Percentiles rank a stretch among this genome's conserved stretches.
phyloP scores from a whole-genome alignment of 2,888 invertebrate species.

The Euspilapteryx auroguttella region DNA sequence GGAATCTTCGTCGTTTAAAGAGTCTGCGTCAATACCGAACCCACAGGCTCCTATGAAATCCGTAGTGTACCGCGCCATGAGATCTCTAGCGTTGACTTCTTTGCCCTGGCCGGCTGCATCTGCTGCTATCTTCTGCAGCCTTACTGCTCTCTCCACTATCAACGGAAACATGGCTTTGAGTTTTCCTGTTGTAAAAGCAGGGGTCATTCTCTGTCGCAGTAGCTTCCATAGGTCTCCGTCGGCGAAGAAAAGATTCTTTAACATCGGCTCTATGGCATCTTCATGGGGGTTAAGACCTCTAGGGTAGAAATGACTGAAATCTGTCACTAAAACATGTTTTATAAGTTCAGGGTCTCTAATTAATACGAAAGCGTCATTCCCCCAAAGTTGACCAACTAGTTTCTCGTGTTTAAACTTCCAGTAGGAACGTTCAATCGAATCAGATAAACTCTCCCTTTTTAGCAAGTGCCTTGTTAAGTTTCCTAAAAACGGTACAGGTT shows the following conservation, averaged over 20 bases:
- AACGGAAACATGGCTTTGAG: slow-evolving; percentile 20
- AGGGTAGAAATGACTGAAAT: slow-evolving; percentile 14
- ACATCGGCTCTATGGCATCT: slow-evolving; percentile 13
- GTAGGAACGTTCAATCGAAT: slow-evolving; percentile 11
- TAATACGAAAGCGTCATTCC: slow-evolving; percentile 12
- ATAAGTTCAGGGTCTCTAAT: slow-evolving; percentile 17
- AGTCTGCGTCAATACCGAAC: slow-evolving; percentile 17
- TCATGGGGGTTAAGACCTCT: slow-evolving; percentile 13
- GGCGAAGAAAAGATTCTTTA: slow-evolving; percentile 16
- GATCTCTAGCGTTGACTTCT: slow-evolving; percentile 15
- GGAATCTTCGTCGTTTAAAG: slow-evolving; percentile 16
- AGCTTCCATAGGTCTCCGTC: slow-evolving; percentile 22
- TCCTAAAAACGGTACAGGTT: slow-evolving; percentile 12
- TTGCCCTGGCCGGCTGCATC: slow-evolving; percentile 9
- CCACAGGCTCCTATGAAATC: slow-evolving; percentile 20
- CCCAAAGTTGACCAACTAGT: slow-evolving; percentile 16
- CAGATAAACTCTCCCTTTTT: slow-evolving; percentile 9
- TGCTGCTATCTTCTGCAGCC: slow-evolving; percentile 12
- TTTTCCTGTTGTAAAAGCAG: slow-evolving; percentile 17
- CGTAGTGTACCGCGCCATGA: slow-evolving; percentile 19
- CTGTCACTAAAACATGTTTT: slow-evolving; percentile 14
- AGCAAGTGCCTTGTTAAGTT: slow-evolving; percentile 9
- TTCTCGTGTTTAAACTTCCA: slow-evolving; percentile 14
- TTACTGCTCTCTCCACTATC: slow-evolving; percentile 15
- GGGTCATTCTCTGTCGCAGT: slow-evolving; percentile 17